Base-by-base conservation (phyloP, 2,113 vertebrate genomes). In the Chlorodrepanis virens region DNA sequence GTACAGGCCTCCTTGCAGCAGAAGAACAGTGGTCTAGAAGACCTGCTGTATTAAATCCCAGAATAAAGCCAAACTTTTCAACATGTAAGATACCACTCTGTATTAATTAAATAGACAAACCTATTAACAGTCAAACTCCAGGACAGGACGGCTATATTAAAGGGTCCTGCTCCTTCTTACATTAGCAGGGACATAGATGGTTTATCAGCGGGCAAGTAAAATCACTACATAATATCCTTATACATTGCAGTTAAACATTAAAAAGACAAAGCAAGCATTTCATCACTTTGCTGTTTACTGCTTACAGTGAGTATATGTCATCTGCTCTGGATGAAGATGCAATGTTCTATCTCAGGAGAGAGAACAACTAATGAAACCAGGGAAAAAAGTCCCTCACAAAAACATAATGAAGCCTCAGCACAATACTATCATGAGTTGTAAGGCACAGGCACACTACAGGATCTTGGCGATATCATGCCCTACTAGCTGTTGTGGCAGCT, bases 401-500 rank as follows among this genome's bases (percentile, higher is more conserved):
- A 92, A 11, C 15, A 11, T 28, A 69, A 83, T 2, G 21, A 76
- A 61, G 14, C 39, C 39, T 81, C 71, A 83, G 59, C 39, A 68
- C 18, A 77, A 11, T 29, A 56, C 18, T 82, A 78, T 33, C 42
- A 39, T 7, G 19, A 68, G 28, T 11, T 3, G 1, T 33, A 75
- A 68, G 29, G 40, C 44, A 80, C 0, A 4, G 53, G 37, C 57
- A 83, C 23, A 52, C 29, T 17, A 19, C 33, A n/a, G 60, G 57
- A 64, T 60, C 39, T 39, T 6, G 4, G 40, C 53, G n/a, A 49
- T 37, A 63, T 6, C 16, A 42, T 1, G 4, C 1, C 0, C 39
- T 31, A 31, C 47, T 74, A 69, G 29, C 68, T 83, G 42, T 12
- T 77, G 39, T 19, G 28, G 25, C 33, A 88, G 47, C 53, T 80